Percentiles rank a stretch among this genome's conserved stretches.
These are phyloP conservation scores for Hydrocynus forskahlii DNA, from an alignment of 2,797 vertebrate species.

Conservation along the genomic window DNA sequence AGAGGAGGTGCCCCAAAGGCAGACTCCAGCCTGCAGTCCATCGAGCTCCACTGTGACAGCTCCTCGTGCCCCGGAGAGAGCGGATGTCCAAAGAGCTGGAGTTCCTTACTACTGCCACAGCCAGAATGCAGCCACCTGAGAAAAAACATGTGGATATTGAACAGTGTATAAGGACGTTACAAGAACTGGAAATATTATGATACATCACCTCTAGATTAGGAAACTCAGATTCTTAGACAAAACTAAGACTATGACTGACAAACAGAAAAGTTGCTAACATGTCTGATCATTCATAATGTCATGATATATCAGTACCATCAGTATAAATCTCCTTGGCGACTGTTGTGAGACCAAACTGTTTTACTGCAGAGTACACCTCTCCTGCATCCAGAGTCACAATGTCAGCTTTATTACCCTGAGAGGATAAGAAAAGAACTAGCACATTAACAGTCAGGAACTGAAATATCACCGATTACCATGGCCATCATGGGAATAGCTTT, in stretches of 20 bases:
- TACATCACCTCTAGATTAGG: neutral
- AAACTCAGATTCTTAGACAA: neutral
- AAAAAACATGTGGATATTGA: neutral
- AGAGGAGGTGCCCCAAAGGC: constrained; percentile 87
- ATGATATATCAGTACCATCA: constrained; percentile 72
- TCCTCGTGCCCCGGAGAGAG: constrained; percentile 79
- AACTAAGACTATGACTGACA: too few species aligned
- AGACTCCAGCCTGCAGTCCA: constrained; percentile 93
- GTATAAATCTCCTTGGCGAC: constrained; percentile 87
- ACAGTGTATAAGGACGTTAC: neutral
- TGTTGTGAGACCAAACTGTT: constrained; percentile 82
- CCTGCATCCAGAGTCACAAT: constrained; percentile 87
- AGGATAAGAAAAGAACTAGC: constrained; percentile 26
- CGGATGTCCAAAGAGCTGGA: constrained; percentile 75
- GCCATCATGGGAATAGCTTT: neutral
- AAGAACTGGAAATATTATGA: too few species aligned
- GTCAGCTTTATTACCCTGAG: constrained; percentile 88
- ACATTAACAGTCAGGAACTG: neutral
- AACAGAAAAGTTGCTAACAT: too few species aligned
- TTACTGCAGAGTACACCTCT: constrained; percentile 89
- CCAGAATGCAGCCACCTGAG: constrained; percentile 84
- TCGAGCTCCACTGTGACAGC: constrained; percentile 86
- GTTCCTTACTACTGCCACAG: constrained; percentile 85
- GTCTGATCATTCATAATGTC: neutral
- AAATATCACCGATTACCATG: neutral